Evolutionary conservation across 2,888 invertebrate genomes (phyloP).

Genomic region (Cylindroiulus punctatus): DNA sequence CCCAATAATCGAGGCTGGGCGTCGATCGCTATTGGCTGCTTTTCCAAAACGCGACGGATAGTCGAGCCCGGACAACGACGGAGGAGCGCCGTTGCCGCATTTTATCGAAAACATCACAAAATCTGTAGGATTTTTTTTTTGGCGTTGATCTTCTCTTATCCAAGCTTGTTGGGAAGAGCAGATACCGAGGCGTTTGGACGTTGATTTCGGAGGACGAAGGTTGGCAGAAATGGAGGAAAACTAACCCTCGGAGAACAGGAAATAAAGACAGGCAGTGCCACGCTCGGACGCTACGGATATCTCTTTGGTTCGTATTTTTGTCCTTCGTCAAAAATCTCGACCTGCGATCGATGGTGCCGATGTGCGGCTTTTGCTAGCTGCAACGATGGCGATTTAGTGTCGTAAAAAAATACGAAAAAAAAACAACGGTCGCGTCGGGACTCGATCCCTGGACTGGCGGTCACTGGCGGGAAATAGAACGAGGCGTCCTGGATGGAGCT

Average conservation of each 20-base stretch:
- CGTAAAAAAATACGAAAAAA: background rate
- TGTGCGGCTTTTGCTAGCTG: background rate
- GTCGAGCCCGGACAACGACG: slow-evolving; percentile 13
- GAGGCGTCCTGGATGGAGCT: too few species aligned
- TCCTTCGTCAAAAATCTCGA: background rate
- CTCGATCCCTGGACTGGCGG: background rate
- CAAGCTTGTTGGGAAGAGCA: background rate
- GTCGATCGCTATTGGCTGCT: background rate
- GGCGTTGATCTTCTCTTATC: background rate
- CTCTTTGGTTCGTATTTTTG: background rate
- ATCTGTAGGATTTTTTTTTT: background rate
- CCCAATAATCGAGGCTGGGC: background rate
- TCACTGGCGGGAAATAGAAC: background rate
- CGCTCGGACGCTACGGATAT: slow-evolving; percentile 27
- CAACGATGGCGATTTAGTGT: background rate
- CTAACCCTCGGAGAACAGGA: background rate
- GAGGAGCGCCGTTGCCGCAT: slow-evolving; percentile 42
- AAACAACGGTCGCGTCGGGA: background rate
- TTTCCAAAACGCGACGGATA: background rate
- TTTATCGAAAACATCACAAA: background rate
- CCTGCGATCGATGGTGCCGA: background rate
- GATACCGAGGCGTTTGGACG: background rate
- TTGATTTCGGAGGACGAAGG: background rate
- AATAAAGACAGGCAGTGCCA: slow-evolving; percentile 22
- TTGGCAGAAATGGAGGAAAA: background rate